phyloP scores from a whole-genome alignment of 2,888 invertebrate genomes.

The Eupsilia transversa region DNA sequence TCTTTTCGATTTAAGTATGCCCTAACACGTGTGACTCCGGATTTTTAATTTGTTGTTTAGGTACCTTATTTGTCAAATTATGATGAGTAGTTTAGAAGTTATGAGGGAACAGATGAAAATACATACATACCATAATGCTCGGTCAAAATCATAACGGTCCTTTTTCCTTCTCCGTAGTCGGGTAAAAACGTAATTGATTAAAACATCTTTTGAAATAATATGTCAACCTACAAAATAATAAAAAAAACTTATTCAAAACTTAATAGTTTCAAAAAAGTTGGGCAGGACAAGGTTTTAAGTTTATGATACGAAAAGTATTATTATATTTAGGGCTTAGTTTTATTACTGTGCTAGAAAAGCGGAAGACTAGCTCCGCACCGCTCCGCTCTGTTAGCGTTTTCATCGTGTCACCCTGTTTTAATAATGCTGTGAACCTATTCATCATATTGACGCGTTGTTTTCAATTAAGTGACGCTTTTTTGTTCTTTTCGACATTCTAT shows the following conservation, averaged over 20 bases:
- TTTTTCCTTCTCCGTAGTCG: no score
- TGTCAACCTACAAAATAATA: neutral
- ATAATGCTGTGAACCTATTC: constrained; percentile 32
- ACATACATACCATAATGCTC: no score
- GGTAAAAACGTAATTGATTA: neutral
- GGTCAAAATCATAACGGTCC: no score
- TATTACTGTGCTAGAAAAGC: constrained; percentile 2
- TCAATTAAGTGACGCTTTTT: constrained; percentile 26
- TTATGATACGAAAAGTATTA: constrained; percentile 15
- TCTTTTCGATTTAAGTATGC: no score
- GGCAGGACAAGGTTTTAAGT: neutral
- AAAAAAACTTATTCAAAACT: neutral
- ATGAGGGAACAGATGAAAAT: no score
- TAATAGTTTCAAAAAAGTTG: neutral
- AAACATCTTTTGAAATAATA: neutral
- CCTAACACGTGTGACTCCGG: no score
- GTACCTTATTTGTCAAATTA: no score
- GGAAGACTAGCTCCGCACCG: neutral
- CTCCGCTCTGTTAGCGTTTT: constrained; percentile 4
- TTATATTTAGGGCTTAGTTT: constrained; percentile 18
- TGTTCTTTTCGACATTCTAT: constrained; percentile 10
- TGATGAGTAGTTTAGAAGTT: no score
- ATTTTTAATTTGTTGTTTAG: no score
- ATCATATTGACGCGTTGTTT: constrained; percentile 44
- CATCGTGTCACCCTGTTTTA: constrained; percentile 38